Evolutionary conservation across 2,113 vertebrate species (phyloP).

Genomic region (Oreochromis niloticus): DNA sequence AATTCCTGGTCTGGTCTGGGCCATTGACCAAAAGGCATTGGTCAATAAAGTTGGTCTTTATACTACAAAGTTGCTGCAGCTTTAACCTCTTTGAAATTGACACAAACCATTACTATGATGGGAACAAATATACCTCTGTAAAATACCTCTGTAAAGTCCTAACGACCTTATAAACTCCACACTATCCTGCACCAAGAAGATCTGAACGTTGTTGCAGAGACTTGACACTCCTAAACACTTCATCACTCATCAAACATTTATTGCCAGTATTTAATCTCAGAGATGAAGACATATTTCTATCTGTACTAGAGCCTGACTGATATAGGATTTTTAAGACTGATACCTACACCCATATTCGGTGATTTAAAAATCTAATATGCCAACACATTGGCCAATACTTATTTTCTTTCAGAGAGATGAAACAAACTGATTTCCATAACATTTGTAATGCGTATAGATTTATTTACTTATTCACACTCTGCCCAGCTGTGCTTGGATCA

Average conservation of each 20-base stretch:
- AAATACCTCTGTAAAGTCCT: not conserved
- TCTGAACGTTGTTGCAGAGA: not conserved
- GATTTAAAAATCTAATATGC: not conserved
- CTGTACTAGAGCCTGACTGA: not conserved
- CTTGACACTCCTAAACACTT: not conserved
- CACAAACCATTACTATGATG: not conserved
- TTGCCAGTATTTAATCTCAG: not conserved
- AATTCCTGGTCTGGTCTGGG: not conserved
- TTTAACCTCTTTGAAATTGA: not conserved
- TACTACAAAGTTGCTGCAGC: not conserved
- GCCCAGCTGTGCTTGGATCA: not conserved
- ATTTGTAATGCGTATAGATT: not conserved
- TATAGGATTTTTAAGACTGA: not conserved
- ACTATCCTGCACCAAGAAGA: not conserved
- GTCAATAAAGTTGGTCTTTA: not conserved
- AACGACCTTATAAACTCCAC: not conserved
- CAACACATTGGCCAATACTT: not conserved
- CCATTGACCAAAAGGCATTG: not conserved
- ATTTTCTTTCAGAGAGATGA: not conserved
- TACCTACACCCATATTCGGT: not conserved
- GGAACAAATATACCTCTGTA: not conserved
- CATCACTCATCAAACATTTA: not conserved
- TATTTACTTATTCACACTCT: not conserved
- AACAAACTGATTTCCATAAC: not conserved
- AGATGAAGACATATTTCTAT: not conserved